phyloP scores from a whole-genome alignment of 2,888 invertebrate species.

The Anthrax anthrax region DNA sequence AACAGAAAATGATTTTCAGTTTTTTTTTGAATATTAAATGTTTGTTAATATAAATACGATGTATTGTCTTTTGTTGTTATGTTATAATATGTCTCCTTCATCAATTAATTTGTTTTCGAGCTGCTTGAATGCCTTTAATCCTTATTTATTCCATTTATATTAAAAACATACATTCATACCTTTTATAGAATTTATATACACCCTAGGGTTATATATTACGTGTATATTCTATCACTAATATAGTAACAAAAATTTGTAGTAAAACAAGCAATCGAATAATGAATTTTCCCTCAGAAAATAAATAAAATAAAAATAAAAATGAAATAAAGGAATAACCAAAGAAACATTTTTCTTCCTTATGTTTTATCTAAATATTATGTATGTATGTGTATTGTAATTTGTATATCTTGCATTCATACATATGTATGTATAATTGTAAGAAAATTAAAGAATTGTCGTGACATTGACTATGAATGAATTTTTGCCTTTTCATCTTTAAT shows the following conservation, averaged over 20 bases:
- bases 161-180: too few relatives aligned
- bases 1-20: not conserved
- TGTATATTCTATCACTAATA: too few relatives aligned
- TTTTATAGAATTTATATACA: not conserved
- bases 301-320: not conserved
- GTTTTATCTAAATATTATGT: too few relatives aligned
- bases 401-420: too few relatives aligned
- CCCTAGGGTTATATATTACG: too few relatives aligned
- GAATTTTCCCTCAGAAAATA: not conserved
- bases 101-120: constrained; percentile 18
- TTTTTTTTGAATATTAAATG: too few relatives aligned
- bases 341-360: too few relatives aligned
- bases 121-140: constrained; percentile 17
- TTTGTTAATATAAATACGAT: too few relatives aligned
- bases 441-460: not conserved
- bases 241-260: too few relatives aligned
- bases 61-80: too few relatives aligned
- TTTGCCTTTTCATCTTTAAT: not conserved
- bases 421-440: not conserved
- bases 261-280: not conserved
- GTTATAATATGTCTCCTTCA: constrained; percentile 16
- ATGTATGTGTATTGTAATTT: too few relatives aligned
- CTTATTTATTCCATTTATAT: constrained; percentile 12
- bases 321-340: not conserved
- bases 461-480: not conserved